phyloP scores from a whole-genome alignment of 2,113 vertebrate species.

The Tetrao urogallus region DNA sequence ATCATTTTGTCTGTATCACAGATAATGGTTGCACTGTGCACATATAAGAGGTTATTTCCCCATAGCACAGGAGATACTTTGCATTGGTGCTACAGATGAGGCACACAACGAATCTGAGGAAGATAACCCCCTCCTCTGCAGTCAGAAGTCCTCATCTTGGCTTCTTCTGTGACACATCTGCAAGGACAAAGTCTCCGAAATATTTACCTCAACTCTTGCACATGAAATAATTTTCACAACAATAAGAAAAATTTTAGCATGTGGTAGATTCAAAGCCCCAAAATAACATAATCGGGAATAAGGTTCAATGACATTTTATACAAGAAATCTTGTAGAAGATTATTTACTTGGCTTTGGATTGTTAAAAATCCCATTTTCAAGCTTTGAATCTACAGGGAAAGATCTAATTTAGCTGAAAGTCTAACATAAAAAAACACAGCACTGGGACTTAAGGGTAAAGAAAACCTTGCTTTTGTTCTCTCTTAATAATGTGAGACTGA shows the following conservation, averaged over 20 bases:
- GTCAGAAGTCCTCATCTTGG: not conserved
- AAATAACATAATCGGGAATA: not conserved
- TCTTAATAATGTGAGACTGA: fast-evolving
- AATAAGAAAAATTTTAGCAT: not conserved
- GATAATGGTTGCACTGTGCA: fast-evolving
- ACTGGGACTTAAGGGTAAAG: not conserved
- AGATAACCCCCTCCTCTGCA: not conserved
- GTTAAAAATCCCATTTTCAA: not conserved
- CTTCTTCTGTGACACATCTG: not conserved
- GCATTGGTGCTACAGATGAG: not conserved
- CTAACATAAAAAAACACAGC: not conserved
- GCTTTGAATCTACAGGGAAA: not conserved
- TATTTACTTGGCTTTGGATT: not conserved
- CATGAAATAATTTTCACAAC: not conserved
- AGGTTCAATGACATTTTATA: not conserved
- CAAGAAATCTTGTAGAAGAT: not conserved
- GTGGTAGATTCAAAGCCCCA: not conserved
- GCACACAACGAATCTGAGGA: fast-evolving
- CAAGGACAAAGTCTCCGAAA: not conserved
- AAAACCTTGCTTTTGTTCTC: not conserved
- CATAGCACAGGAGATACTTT: fast-evolving
- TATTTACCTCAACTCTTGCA: not conserved
- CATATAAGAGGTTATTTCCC: not conserved
- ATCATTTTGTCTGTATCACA: not conserved
- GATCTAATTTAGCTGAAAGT: not conserved